Percentiles rank a stretch among this genome's conserved stretches.
These are phyloP conservation scores for Pseudomyrmex concolor DNA, from an alignment of 1,140 invertebrate species.

Conservation along the genomic window DNA sequence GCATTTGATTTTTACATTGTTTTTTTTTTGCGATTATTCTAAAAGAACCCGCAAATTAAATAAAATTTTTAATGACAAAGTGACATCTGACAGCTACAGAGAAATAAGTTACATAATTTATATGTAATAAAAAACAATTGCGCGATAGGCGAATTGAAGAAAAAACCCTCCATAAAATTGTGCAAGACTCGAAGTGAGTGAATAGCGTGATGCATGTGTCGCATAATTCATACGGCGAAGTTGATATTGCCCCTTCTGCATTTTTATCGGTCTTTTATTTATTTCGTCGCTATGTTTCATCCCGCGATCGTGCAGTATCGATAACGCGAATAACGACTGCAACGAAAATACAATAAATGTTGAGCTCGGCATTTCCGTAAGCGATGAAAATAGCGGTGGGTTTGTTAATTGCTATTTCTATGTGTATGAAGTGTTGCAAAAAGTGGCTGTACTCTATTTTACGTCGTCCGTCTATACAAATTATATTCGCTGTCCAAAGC, in stretches of 20 bases:
- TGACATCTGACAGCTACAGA: no score
- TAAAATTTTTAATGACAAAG: no score
- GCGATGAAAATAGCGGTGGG: conserved; percentile 8
- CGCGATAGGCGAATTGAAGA: not conserved
- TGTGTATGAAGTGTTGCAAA: not conserved
- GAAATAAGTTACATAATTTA: no score
- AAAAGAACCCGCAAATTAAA: no score
- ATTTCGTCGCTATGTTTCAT: conserved; percentile 36
- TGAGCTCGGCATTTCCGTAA: conserved; percentile 33
- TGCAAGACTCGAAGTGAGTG: conserved; percentile 9
- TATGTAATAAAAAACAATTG: no score
- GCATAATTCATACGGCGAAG: conserved; percentile 44
- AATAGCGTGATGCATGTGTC: conserved; percentile 30
- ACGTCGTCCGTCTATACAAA: not conserved
- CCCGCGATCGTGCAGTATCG: conserved; percentile 15
- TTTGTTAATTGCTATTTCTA: conserved; percentile 28
- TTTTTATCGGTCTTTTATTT: conserved; percentile 50
- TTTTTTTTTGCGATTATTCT: no score
- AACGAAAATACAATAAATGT: conserved; percentile 56
- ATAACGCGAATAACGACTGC: conserved; percentile 39
- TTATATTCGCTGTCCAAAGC: no score
- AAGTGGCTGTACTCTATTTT: conserved; percentile 4
- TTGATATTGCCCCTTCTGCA: conserved; percentile 44
- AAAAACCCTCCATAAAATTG: not conserved
- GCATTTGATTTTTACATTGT: no score